These are phyloP conservation scores for Brachyalestes nurse DNA, from an alignment of 2,797 vertebrate genomes.

Conservation along the genomic window DNA sequence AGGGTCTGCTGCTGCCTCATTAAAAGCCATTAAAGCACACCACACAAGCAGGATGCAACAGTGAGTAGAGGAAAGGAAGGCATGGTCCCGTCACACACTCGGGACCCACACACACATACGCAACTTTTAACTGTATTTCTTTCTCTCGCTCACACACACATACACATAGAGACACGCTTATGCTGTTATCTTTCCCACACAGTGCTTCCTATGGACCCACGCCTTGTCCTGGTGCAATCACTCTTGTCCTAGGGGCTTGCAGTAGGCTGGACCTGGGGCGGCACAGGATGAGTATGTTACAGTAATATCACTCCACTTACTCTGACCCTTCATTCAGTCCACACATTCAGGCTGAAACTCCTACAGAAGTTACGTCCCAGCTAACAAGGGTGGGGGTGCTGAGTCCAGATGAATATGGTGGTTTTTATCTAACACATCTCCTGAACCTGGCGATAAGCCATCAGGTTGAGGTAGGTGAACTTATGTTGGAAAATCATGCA, in stretches of 20 bases:
- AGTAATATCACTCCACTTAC: constrained; percentile 29
- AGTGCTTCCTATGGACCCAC: constrained; percentile 83
- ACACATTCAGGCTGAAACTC: background rate
- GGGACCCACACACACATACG: constrained; percentile 45
- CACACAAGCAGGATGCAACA: constrained; percentile 78
- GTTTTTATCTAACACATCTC: no score
- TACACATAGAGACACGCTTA: constrained; percentile 55
- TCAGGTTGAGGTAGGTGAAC: no score
- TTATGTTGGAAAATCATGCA: no score
- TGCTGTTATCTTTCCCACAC: constrained; percentile 80
- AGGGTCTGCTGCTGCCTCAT: constrained; percentile 74
- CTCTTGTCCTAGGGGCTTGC: constrained; percentile 4
- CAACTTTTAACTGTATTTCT: constrained; percentile 37
- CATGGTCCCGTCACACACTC: constrained; percentile 65
- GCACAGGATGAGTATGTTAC: constrained; percentile 33
- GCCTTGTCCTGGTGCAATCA: constrained; percentile 65
- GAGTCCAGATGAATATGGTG: no score
- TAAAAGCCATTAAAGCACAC: constrained; percentile 79
- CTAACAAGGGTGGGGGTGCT: background rate
- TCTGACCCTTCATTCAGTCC: constrained; percentile 1
- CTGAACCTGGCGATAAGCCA: no score
- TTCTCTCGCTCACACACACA: constrained; percentile 41
- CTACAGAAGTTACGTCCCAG: background rate
- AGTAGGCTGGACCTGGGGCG: background rate
- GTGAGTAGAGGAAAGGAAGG: constrained; percentile 84